Evolutionary conservation across 2,797 vertebrate species (phyloP).

Genomic region (Notolepis coatsorum): DNA sequence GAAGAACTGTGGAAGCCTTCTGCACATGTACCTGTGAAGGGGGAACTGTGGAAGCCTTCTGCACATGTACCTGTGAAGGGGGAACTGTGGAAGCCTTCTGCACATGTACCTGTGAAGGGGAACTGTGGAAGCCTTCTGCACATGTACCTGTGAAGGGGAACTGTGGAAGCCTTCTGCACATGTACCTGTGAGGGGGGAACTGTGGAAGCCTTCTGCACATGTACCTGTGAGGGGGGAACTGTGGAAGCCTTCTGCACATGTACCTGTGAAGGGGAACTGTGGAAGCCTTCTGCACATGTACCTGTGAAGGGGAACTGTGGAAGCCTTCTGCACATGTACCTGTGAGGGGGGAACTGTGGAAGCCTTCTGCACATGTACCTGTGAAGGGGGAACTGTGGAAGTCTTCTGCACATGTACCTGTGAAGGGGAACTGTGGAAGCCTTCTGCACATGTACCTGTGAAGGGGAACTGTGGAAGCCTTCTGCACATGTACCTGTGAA

Average conservation of each 20-base stretch:
- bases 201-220: constrained; percentile 14
- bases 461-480: constrained; percentile 9
- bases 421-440: constrained; percentile 4
- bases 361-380: constrained; percentile 7
- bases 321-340: constrained; percentile 11
- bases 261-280: too few species aligned
- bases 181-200: too few species aligned
- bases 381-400: constrained; percentile 2
- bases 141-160: not conserved
- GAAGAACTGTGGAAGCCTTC: constrained; percentile 13
- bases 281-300: constrained; percentile 14
- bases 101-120: not conserved
- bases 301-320: not conserved
- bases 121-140: constrained; percentile 12
- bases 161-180: constrained; percentile 16
- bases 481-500: not conserved
- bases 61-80: not conserved
- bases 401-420: constrained; percentile 5
- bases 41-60: constrained; percentile 16
- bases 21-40: not conserved
- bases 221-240: too few species aligned
- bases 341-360: too few species aligned
- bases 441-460: constrained; percentile 2
- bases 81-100: constrained; percentile 14
- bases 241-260: constrained; percentile 14